Conservation (phyloP, 2,797 vertebrate genomes). For the Harpagifer antarcticus region DNA sequence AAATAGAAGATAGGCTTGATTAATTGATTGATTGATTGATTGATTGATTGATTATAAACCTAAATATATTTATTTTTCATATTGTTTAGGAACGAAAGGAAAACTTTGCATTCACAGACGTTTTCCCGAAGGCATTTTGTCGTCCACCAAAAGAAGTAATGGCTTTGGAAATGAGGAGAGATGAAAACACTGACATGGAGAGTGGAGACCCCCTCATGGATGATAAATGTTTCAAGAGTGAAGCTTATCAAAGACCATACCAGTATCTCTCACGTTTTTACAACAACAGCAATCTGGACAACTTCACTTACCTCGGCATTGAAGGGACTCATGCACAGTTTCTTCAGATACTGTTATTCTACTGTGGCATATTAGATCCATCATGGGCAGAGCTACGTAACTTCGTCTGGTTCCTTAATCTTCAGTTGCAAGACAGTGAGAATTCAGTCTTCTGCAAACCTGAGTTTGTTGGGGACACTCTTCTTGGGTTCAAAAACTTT, state of each 20-base stretch:
- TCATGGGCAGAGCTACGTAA: conserved; percentile 92
- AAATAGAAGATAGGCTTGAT: neutral
- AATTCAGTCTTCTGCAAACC: conserved; percentile 88
- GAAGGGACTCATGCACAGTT: conserved; percentile 87
- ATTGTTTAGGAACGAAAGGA: conserved; percentile 65
- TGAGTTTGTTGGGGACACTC: conserved; percentile 81
- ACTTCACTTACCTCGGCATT: conserved; percentile 79
- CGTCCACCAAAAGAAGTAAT: conserved; percentile 90
- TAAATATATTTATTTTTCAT: conserved; percentile 1
- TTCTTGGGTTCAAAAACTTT: conserved; percentile 91
- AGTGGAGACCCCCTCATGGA: conserved; percentile 86
- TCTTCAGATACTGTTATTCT: conserved; percentile 87
- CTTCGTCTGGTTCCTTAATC: conserved; percentile 90
- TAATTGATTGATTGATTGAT: neutral
- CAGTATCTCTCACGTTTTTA: conserved; percentile 90
- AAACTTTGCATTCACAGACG: conserved; percentile 81
- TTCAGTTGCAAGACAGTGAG: conserved; percentile 90
- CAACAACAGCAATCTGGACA: conserved; percentile 76
- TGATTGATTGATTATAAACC: neutral
- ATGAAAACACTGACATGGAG: neutral
- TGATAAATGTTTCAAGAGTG: conserved; percentile 82
- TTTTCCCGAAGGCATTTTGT: conserved; percentile 90
- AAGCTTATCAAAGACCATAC: conserved; percentile 91
- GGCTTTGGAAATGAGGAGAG: conserved; percentile 66
- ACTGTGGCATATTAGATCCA: conserved; percentile 89